Conservation (phyloP, 2,113 vertebrate species). For the Odontophorus gujanensis region DNA sequence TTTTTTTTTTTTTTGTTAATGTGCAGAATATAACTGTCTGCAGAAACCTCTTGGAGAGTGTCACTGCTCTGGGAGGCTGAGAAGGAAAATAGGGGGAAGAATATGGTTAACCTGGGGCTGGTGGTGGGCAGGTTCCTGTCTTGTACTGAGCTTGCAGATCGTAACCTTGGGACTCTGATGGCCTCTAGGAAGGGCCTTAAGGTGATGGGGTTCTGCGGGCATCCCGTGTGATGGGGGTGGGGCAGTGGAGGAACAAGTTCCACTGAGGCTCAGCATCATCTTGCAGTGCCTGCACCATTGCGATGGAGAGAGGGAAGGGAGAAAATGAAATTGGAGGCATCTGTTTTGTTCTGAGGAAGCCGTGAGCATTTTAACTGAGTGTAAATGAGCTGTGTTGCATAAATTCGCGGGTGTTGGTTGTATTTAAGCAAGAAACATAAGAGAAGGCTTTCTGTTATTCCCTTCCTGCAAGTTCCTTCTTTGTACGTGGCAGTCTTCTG, state of each 20-base stretch:
- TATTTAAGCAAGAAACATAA: background rate
- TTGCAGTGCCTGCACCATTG: background rate
- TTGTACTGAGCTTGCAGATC: background rate
- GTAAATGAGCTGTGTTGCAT: conserved; percentile 22
- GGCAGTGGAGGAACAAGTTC: rapidly evolving
- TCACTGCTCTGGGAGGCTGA: rapidly evolving
- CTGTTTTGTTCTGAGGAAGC: background rate
- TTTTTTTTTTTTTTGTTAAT: background rate
- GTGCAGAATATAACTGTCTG: background rate
- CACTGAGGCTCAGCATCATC: background rate
- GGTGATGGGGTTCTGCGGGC: rapidly evolving
- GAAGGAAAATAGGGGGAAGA: background rate
- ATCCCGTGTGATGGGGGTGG: background rate
- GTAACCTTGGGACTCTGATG: background rate
- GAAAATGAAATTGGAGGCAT: background rate
- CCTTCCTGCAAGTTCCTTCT: background rate
- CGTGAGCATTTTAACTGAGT: background rate
- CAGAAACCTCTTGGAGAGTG: background rate
- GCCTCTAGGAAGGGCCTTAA: background rate
- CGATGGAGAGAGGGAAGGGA: background rate
- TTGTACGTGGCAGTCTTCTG: background rate
- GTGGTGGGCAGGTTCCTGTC: rapidly evolving
- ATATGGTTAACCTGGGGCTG: background rate
- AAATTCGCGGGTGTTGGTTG: background rate
- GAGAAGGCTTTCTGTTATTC: background rate